phyloP scores from a whole-genome alignment of 1,140 invertebrate species.

The Brachionus manjavacas region DNA sequence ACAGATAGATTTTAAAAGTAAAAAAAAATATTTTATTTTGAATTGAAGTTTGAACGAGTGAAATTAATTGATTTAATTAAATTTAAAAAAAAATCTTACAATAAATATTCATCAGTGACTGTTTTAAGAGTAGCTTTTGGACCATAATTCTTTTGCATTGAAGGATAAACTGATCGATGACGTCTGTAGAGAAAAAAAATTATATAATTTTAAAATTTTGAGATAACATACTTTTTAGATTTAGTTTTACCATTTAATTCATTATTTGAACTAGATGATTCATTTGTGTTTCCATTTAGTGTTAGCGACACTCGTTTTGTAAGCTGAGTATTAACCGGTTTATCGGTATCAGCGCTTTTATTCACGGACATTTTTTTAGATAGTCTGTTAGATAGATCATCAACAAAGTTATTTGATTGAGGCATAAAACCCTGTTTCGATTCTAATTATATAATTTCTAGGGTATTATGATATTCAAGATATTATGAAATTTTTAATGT shows the following conservation, averaged over 20 bases:
- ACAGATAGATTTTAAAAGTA: too few species aligned
- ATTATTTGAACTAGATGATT: not conserved
- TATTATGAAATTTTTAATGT: not conserved
- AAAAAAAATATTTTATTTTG: not conserved
- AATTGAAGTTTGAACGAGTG: not conserved
- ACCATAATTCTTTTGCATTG: constrained; percentile 19
- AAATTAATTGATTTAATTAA: not conserved
- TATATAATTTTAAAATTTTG: not conserved
- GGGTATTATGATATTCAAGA: not conserved
- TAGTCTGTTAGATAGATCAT: not conserved
- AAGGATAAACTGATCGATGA: not conserved
- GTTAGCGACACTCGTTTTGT: not conserved
- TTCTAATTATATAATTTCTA: not conserved
- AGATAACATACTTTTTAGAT: not conserved
- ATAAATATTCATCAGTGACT: constrained; percentile 35
- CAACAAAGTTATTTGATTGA: not conserved
- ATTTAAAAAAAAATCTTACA: constrained; percentile 4
- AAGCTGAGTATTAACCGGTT: not conserved
- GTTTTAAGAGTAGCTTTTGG: constrained; percentile 41
- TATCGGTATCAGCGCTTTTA: not conserved
- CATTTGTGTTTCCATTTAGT: not conserved
- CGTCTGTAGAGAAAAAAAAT: not conserved
- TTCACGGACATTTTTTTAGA: not conserved
- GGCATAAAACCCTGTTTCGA: not conserved
- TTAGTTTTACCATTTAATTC: not conserved